phyloP scores from a whole-genome alignment of 1,140 invertebrate genomes.

The Diachasma alloeum region DNA sequence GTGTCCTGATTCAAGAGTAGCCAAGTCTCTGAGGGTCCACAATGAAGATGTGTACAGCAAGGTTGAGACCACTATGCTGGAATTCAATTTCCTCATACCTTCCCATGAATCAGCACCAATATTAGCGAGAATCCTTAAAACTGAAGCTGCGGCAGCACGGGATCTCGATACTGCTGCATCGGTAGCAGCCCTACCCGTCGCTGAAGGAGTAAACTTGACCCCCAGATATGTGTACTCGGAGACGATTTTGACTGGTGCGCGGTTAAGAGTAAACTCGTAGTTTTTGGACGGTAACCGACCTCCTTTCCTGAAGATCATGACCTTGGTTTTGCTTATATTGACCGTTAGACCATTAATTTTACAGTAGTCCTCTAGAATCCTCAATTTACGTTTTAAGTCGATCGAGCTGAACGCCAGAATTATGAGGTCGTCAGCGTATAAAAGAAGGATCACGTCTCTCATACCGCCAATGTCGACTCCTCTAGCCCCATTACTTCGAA shows the following conservation, averaged over 20 bases:
- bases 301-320: slow-evolving; percentile 34
- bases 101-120: too few relatives aligned
- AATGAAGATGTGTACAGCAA: neutral
- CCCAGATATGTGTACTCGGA: slow-evolving; percentile 8
- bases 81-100: neutral
- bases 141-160: neutral
- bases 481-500: too few relatives aligned
- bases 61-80: neutral
- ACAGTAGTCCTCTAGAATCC: slow-evolving; percentile 31
- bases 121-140: neutral
- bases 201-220: neutral
- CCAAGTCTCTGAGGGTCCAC: slow-evolving; percentile 11
- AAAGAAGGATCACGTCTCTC: too few relatives aligned
- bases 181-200: neutral
- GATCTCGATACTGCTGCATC: slow-evolving; percentile 2
- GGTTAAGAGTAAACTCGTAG: neutral
- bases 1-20: neutral
- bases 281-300: neutral
- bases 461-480: too few relatives aligned
- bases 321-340: slow-evolving; percentile 39
- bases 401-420: too few relatives aligned
- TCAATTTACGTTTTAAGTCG: too few relatives aligned
- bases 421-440: too few relatives aligned
- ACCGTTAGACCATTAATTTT: slow-evolving; percentile 20
- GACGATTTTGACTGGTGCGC: neutral